These are phyloP conservation scores for Gortyna flavago DNA, from an alignment of 2,888 invertebrate species.

Conservation along the genomic window DNA sequence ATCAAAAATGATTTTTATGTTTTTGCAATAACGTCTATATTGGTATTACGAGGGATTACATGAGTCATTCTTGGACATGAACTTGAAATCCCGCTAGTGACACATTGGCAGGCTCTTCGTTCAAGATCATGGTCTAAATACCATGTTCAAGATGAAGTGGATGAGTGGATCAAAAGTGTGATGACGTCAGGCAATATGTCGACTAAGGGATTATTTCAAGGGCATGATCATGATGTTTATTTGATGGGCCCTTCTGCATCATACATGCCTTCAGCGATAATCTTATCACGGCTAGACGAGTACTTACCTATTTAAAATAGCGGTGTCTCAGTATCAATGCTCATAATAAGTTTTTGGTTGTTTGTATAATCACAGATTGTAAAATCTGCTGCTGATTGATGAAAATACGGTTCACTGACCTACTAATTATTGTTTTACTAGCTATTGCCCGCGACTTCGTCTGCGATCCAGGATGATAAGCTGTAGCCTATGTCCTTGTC, in stretches of 20 bases:
- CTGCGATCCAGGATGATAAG: no score
- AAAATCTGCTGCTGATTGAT: neutral
- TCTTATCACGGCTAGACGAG: no score
- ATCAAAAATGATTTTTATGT: neutral
- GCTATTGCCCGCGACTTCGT: no score
- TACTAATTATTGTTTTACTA: neutral
- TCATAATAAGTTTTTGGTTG: neutral
- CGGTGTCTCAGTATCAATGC: neutral
- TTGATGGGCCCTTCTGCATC: neutral
- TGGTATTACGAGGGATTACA: neutral
- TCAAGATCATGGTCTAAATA: no score
- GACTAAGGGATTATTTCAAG: neutral
- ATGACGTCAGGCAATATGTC: neutral
- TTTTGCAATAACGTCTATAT: neutral
- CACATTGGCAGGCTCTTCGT: slow-evolving; percentile 42
- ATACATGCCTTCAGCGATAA: slow-evolving; percentile 6
- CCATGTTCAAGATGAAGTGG: slow-evolving; percentile 3
- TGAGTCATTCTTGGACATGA: slow-evolving; percentile 40
- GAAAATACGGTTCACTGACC: neutral
- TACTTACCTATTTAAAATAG: no score
- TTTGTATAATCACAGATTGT: neutral
- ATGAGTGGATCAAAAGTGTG: neutral
- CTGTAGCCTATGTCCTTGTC: no score
- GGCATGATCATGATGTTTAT: neutral
- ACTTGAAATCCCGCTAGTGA: slow-evolving; percentile 41